Percentiles rank a stretch among this genome's conserved stretches.
Evolutionary conservation across 2,888 invertebrate species (phyloP).

Genomic region (Phortica magna): DNA sequence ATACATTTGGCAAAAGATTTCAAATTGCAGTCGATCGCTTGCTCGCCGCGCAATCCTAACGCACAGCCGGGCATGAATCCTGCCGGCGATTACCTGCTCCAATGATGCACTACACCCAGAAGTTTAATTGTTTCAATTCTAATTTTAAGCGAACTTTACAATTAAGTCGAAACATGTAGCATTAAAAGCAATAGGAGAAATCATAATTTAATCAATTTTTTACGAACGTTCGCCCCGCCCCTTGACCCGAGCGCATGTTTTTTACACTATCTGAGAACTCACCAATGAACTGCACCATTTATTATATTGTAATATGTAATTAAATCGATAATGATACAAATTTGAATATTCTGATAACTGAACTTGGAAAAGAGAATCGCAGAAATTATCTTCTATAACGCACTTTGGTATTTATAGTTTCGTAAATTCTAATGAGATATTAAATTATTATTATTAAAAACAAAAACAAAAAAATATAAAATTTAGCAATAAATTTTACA

Average conservation of each 20-base stretch:
- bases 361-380: background rate
- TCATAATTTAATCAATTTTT: slow-evolving; percentile 17
- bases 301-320: slow-evolving; percentile 10
- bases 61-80: background rate
- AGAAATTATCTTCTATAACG: background rate
- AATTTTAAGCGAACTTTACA: slow-evolving; percentile 58
- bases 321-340: background rate
- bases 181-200: slow-evolving; percentile 48
- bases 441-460: slow-evolving; percentile 16
- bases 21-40: background rate
- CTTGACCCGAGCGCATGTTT: slow-evolving; percentile 1
- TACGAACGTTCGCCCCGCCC: background rate
- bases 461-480: background rate
- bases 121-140: slow-evolving; percentile 67
- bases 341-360: slow-evolving; percentile 3
- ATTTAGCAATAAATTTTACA: slow-evolving; percentile 24
- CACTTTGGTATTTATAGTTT: slow-evolving; percentile 29
- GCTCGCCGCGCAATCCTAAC: background rate
- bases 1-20: background rate
- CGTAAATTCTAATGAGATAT: slow-evolving; percentile 20
- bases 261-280: slow-evolving; percentile 23
- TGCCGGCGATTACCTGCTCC: background rate
- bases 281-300: slow-evolving; percentile 34
- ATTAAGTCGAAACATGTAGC: slow-evolving; percentile 48
- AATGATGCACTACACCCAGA: slow-evolving; percentile 60